These are phyloP conservation scores for Heliornis fulica DNA, from an alignment of 2,113 vertebrate species.

Conservation along the genomic window DNA sequence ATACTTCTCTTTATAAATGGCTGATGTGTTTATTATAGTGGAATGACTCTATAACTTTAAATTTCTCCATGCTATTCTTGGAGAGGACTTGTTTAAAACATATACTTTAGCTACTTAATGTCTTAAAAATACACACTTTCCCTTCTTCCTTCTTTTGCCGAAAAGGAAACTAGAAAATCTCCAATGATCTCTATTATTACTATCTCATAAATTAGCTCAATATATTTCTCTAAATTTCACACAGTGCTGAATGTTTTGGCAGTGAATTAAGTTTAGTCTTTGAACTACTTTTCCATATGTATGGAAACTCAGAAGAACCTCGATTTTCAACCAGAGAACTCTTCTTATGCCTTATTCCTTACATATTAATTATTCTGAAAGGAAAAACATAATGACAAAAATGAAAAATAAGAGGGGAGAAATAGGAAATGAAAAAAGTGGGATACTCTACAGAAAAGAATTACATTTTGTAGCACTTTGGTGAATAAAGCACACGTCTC, in stretches of 20 bases:
- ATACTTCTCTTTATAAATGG: not conserved
- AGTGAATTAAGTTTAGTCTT: not conserved
- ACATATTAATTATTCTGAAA: not conserved
- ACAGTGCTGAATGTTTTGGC: not conserved
- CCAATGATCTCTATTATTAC: not conserved
- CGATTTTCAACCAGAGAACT: not conserved
- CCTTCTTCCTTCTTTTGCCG: not conserved
- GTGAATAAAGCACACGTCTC: slow-evolving; percentile 11
- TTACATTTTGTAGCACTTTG: not conserved
- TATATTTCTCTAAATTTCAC: not conserved
- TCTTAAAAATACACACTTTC: not conserved
- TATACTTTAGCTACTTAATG: not conserved
- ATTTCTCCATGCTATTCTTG: not conserved
- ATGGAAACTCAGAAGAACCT: not conserved
- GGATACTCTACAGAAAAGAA: not conserved
- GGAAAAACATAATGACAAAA: not conserved
- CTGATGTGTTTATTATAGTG: not conserved
- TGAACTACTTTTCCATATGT: not conserved
- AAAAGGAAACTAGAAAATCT: not conserved
- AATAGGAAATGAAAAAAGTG: not conserved
- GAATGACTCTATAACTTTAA: not conserved
- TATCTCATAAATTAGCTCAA: not conserved
- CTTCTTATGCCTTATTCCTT: not conserved
- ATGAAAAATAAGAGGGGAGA: not conserved
- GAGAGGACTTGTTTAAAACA: not conserved